A percentile compares a stretch with the other conserved stretches of the same genome.
Conservation (phyloP, 2,113 vertebrate genomes). For the Toxotes chatareus region DNA sequence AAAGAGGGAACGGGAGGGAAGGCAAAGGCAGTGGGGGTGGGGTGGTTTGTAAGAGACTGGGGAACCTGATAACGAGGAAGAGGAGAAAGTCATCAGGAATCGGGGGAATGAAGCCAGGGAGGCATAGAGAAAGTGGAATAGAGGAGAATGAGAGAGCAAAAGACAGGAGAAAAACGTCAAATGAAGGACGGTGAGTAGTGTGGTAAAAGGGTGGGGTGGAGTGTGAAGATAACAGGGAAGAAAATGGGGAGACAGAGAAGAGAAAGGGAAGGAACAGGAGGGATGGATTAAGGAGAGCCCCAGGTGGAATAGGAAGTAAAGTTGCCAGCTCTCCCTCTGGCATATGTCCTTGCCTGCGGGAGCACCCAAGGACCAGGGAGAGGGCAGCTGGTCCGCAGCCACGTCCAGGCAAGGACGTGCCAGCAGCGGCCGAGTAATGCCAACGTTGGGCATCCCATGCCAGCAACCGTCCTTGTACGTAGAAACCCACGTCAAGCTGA, state of each 20-base stretch:
- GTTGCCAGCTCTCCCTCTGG: conserved; percentile 86
- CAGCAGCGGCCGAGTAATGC: conserved; percentile 56
- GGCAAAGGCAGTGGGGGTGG: neutral
- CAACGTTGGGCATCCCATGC: conserved; percentile 51
- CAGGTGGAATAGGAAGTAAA: conserved; percentile 84
- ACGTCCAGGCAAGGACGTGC: conserved; percentile 61
- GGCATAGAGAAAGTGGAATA: no score
- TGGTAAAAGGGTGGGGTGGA: neutral
- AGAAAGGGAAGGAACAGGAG: conserved; percentile 63
- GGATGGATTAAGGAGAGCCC: conserved; percentile 79
- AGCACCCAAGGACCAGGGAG: conserved; percentile 76
- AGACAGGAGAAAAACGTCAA: neutral
- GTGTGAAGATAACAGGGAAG: conserved; percentile 30
- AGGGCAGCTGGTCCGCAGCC: conserved; percentile 84
- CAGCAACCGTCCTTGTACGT: conserved; percentile 49
- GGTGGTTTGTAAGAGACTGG: conserved; percentile 1
- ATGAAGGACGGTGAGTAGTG: neutral
- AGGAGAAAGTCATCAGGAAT: conserved; percentile 10
- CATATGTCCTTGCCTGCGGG: conserved; percentile 82
- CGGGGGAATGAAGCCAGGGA: neutral
- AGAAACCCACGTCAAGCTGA: conserved; percentile 53
- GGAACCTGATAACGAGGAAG: conserved; percentile 8
- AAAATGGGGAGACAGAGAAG: conserved; percentile 36
- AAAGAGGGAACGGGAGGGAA: conserved; percentile 24
- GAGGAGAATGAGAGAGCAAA: neutral